phyloP scores from a whole-genome alignment of 2,113 vertebrate species.

The Tautogolabrus adspersus region DNA sequence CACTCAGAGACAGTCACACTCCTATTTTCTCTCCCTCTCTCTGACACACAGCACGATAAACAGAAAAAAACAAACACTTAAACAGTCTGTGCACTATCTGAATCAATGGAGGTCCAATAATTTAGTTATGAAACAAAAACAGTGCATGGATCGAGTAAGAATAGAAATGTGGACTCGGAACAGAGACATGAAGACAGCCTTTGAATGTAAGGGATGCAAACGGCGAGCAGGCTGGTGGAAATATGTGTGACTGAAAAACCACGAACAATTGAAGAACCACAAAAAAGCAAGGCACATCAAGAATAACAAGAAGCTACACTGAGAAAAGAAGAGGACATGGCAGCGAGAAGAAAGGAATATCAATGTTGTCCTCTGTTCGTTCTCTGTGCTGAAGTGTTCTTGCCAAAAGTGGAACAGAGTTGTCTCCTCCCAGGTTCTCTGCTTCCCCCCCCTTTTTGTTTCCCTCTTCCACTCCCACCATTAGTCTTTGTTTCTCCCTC shows the following conservation, averaged over 20 bases:
- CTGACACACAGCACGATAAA: slow-evolving; percentile 14
- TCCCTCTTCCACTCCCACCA: slow-evolving; percentile 24
- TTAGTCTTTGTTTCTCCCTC: slow-evolving; percentile 28
- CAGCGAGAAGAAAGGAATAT: slow-evolving; percentile 33
- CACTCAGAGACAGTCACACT: background rate
- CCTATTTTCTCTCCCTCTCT: background rate
- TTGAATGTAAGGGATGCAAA: slow-evolving; percentile 5
- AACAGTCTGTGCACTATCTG: background rate
- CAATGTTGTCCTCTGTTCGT: slow-evolving; percentile 31
- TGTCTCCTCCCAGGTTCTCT: slow-evolving; percentile 21
- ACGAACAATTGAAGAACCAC: slow-evolving; percentile 26
- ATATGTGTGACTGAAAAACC: slow-evolving; percentile 42
- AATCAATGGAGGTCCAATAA: slow-evolving; percentile 18
- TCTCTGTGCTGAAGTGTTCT: slow-evolving; percentile 29
- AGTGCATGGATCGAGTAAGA: background rate
- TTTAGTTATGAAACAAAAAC: slow-evolving; percentile 31
- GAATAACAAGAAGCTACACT: slow-evolving; percentile 36
- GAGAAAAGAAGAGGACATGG: slow-evolving; percentile 35
- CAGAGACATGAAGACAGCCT: background rate
- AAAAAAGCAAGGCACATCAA: slow-evolving; percentile 38
- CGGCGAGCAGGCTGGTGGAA: slow-evolving; percentile 11
- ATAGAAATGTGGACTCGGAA: background rate
- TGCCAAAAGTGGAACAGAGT: slow-evolving; percentile 55
- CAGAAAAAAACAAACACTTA: background rate
- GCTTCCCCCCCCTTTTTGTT: slow-evolving; percentile 9